Percentiles rank a stretch among this genome's conserved stretches.
Conservation (phyloP, 2,113 vertebrate genomes). For the Lophius piscatorius region DNA sequence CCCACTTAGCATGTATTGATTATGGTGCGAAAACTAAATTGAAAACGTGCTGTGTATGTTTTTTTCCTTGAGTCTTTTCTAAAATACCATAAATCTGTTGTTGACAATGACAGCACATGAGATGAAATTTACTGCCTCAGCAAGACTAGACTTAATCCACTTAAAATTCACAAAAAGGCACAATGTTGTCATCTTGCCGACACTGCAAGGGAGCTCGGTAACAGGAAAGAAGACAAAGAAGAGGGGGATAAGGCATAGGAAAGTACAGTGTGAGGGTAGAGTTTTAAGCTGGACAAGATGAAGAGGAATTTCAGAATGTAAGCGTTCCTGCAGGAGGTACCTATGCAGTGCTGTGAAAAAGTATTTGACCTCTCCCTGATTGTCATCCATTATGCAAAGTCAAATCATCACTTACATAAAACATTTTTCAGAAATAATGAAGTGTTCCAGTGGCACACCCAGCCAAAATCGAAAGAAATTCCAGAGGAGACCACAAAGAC, state of each 20-base stretch:
- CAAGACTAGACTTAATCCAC: constrained; percentile 42
- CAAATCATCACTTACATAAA: no score
- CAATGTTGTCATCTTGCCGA: constrained; percentile 38
- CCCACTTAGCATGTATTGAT: constrained; percentile 69
- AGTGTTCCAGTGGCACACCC: no score
- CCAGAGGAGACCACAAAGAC: no score
- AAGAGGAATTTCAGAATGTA: constrained; percentile 9
- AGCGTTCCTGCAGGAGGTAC: background rate
- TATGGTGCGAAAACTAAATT: constrained; percentile 63
- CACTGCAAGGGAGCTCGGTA: constrained; percentile 31
- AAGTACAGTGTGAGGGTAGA: constrained; percentile 22
- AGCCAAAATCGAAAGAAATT: no score
- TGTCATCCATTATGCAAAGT: no score
- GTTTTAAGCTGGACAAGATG: constrained; percentile 28
- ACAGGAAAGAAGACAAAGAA: constrained; percentile 34
- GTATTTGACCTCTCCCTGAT: no score
- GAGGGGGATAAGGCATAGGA: constrained; percentile 10
- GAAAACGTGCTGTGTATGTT: constrained; percentile 59
- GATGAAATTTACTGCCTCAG: constrained; percentile 63
- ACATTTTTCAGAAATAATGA: no score
- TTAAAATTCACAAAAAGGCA: constrained; percentile 59
- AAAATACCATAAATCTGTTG: constrained; percentile 62
- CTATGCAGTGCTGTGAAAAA: no score
- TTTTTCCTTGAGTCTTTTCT: constrained; percentile 54
- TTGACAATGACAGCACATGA: constrained; percentile 61